phyloP scores from a whole-genome alignment of 2,888 invertebrate genomes.

The Clostera curtula region DNA sequence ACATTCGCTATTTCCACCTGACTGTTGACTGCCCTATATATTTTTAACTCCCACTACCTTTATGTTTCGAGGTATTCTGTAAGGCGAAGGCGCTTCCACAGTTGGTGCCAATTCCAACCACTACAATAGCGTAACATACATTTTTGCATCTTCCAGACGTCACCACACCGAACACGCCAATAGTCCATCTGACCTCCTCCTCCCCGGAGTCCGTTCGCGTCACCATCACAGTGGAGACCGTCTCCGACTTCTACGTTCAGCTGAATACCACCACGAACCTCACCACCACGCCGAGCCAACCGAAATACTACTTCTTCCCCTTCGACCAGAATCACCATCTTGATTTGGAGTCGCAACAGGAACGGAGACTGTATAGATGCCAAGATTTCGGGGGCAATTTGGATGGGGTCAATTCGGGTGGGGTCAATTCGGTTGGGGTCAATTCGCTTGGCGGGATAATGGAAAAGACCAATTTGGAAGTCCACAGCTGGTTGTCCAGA shows the following conservation, averaged over 20 bases:
- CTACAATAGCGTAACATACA: conserved; percentile 5
- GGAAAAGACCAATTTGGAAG: conserved; percentile 26
- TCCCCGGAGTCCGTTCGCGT: conserved; percentile 74
- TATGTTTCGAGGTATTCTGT: no score
- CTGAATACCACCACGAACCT: conserved; percentile 54
- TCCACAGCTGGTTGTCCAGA: conserved; percentile 43
- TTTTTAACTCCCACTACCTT: no score
- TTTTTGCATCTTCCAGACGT: conserved; percentile 39
- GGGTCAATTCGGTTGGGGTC: no score
- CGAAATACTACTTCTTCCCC: conserved; percentile 72
- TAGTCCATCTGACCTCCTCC: conserved; percentile 81
- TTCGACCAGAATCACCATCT: conserved; percentile 53
- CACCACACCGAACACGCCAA: conserved; percentile 65
- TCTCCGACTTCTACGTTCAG: conserved; percentile 75
- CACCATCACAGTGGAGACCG: conserved; percentile 72
- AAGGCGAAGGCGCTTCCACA: no score
- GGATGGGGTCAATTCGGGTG: no score
- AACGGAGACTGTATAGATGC: conserved; percentile 70
- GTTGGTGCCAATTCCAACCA: no score
- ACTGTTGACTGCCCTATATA: no score
- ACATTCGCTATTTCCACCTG: no score
- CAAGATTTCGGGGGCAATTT: no score
- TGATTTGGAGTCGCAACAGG: conserved; percentile 37
- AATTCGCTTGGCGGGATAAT: no score
- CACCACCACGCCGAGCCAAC: conserved; percentile 61